Percentiles rank a stretch among this genome's conserved stretches.
phyloP scores from a whole-genome alignment of 2,113 vertebrate species.

The Neolamprologus fasciatus region DNA sequence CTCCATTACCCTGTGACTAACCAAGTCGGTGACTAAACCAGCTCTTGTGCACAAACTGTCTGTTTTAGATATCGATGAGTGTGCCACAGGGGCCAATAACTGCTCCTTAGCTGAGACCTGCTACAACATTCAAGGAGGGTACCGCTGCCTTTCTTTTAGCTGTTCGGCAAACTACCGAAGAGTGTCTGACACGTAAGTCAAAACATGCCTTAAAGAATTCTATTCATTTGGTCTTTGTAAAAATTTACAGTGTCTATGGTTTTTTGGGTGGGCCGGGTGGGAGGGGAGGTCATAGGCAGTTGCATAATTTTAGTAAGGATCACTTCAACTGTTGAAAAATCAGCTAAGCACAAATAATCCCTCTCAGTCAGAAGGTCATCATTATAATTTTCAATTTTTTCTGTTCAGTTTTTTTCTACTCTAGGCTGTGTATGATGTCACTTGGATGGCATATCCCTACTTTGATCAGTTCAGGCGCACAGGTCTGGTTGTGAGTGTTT shows the following conservation, averaged over 20 bases:
- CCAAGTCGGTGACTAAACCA: background rate
- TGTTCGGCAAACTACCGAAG: conserved; percentile 87
- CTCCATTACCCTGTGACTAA: background rate
- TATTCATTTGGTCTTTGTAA: background rate
- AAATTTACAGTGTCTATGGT: background rate
- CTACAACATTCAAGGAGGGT: conserved; percentile 87
- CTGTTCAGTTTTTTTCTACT: background rate
- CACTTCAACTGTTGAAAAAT: background rate
- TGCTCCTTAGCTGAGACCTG: conserved; percentile 86
- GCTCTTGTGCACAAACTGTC: background rate
- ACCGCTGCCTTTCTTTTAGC: conserved; percentile 81
- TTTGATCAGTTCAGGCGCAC: background rate
- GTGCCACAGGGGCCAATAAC: conserved; percentile 82
- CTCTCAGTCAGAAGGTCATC: background rate
- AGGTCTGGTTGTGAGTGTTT: background rate
- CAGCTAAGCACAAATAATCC: background rate
- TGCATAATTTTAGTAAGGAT: background rate
- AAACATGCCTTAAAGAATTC: background rate
- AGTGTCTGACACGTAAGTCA: conserved; percentile 83
- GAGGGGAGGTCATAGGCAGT: background rate
- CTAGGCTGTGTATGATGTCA: background rate
- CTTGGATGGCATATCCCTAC: background rate
- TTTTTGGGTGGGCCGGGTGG: background rate
- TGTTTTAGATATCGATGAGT: conserved; percentile 87
- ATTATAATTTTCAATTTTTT: background rate